phyloP scores from a whole-genome alignment of 2,888 invertebrate genomes.

The Pogonocherus hispidulus region DNA sequence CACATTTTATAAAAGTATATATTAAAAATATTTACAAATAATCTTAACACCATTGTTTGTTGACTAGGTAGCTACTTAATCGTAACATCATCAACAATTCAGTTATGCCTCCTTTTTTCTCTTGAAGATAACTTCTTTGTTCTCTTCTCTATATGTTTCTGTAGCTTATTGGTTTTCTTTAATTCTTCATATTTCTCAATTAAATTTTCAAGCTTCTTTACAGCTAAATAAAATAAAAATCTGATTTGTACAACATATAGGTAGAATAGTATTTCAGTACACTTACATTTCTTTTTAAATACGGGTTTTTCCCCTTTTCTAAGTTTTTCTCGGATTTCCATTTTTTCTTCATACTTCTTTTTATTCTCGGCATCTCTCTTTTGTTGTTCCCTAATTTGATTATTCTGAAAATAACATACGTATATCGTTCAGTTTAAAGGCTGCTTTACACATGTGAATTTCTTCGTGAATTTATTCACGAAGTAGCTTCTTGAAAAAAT shows the following conservation, averaged over 20 bases:
- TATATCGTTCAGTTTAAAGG: too few relatives aligned
- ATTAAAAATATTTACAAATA: too few relatives aligned
- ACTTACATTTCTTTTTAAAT: constrained; percentile 81
- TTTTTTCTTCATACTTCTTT: constrained; percentile 71
- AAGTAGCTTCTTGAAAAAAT: too few relatives aligned
- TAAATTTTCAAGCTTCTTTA: constrained; percentile 80
- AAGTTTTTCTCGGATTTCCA: constrained; percentile 73
- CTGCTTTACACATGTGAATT: too few relatives aligned
- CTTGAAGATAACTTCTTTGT: constrained; percentile 80
- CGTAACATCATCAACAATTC: too few relatives aligned
- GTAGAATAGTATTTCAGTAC: constrained; percentile 2
- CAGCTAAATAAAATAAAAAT: constrained; percentile 72
- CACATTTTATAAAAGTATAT: too few relatives aligned
- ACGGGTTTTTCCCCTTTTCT: constrained; percentile 80
- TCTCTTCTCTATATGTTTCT: constrained; percentile 85
- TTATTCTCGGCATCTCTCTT: constrained; percentile 73
- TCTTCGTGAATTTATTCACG: too few relatives aligned
- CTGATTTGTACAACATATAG: neutral
- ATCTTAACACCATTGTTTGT: too few relatives aligned
- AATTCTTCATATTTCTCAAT: constrained; percentile 86
- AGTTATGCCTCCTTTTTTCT: constrained; percentile 52
- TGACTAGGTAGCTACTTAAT: too few relatives aligned
- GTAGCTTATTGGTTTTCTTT: constrained; percentile 82
- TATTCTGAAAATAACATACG: constrained; percentile 72
- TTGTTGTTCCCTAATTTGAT: constrained; percentile 80